Percentiles rank a stretch among this genome's conserved stretches.
These are phyloP conservation scores for Phallusia fumigata DNA, from an alignment of 23 tunicate species.

Conservation along the genomic window DNA sequence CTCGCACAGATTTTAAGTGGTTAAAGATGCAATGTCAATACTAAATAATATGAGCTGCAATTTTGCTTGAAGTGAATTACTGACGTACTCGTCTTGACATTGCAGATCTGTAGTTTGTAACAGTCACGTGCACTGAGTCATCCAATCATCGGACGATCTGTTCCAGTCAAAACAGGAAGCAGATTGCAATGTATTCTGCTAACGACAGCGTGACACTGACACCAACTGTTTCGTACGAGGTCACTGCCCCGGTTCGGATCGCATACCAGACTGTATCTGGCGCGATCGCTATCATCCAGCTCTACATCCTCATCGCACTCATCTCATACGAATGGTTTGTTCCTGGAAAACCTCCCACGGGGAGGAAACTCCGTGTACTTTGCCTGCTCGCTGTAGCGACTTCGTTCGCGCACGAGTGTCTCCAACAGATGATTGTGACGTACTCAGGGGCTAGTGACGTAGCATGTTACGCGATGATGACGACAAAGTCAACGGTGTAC, in stretches of 20 bases:
- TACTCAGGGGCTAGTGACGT: constrained; percentile 12
- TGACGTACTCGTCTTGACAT: no score
- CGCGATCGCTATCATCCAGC: constrained; percentile 8
- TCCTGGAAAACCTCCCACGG: constrained; percentile 21
- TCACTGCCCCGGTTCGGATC: background rate
- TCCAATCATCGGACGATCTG: no score
- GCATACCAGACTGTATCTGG: constrained; percentile 6
- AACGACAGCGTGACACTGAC: background rate
- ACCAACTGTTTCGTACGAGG: background rate
- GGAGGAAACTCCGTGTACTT: constrained; percentile 9
- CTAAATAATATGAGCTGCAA: no score
- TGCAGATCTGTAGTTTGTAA: no score
- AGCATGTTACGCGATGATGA: constrained; percentile 21
- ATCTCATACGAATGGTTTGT: constrained; percentile 4
- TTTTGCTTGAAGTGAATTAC: no score
- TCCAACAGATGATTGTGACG: constrained; percentile 27
- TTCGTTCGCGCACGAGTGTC: constrained; percentile 8
- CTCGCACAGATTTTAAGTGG: no score
- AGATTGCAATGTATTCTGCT: no score
- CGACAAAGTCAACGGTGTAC: constrained; percentile 26
- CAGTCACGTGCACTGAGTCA: no score
- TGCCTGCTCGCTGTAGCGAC: constrained; percentile 26
- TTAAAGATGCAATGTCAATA: no score
- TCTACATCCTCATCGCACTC: constrained; percentile 26
- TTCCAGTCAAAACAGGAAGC: no score